These are phyloP conservation scores for Heliconius eleuchia DNA, from an alignment of 1,140 invertebrate species.

Conservation along the genomic window DNA sequence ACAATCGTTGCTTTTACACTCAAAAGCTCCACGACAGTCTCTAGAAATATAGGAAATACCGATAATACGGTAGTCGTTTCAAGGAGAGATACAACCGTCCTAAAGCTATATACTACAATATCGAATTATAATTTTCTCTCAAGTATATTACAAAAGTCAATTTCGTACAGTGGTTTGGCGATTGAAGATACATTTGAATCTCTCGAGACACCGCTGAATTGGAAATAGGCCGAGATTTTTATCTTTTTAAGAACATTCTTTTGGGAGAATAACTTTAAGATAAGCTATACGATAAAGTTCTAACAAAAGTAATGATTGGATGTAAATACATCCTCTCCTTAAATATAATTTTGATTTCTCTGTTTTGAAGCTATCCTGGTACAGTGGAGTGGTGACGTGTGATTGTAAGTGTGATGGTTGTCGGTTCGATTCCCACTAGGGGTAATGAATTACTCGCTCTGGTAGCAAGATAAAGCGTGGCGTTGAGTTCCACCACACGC, in stretches of 20 bases:
- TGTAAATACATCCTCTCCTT: neutral
- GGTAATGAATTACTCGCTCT: no score
- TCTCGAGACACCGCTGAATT: slow-evolving; percentile 15
- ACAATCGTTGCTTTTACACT: no score
- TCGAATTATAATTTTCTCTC: neutral
- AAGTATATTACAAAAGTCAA: neutral
- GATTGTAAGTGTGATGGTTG: no score
- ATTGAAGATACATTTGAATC: slow-evolving; percentile 29
- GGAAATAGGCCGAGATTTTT: slow-evolving; percentile 8
- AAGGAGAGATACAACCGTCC: neutral
- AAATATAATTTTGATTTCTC: neutral
- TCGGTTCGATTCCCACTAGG: no score
- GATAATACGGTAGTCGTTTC: neutral
- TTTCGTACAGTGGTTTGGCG: neutral
- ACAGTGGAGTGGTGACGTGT: no score
- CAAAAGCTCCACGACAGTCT: no score
- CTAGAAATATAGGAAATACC: no score
- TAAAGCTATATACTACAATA: neutral
- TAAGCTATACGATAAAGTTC: neutral
- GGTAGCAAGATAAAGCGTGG: no score
- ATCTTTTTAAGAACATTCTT: slow-evolving; percentile 8
- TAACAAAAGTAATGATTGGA: slow-evolving; percentile 3
- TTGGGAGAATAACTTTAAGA: neutral
- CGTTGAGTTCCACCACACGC: no score
- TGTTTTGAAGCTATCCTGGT: neutral